Conservation (phyloP, 2,797 vertebrate species). For the Gobio occitaniae region DNA sequence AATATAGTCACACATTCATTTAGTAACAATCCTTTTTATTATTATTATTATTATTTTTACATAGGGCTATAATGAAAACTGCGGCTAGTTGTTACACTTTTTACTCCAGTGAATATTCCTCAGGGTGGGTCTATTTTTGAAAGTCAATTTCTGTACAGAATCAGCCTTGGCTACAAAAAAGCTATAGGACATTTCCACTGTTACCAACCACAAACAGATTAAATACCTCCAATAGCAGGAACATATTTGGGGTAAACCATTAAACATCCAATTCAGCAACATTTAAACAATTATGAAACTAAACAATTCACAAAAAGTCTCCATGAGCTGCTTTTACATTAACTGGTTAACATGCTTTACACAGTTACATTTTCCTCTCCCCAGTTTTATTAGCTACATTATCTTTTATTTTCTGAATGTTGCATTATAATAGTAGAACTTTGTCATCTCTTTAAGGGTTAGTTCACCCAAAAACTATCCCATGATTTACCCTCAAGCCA, state of each 20-base stretch:
- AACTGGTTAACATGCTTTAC: constrained; percentile 2
- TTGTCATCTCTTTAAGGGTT: neutral
- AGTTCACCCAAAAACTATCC: no score
- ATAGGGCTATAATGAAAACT: neutral
- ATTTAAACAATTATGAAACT: neutral
- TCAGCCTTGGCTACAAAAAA: neutral
- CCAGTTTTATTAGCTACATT: constrained; percentile 15
- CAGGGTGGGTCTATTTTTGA: neutral
- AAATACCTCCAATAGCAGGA: neutral
- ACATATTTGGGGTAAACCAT: neutral
- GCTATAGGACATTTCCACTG: neutral
- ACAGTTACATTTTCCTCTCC: constrained; percentile 12
- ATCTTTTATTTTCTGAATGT: constrained; percentile 19
- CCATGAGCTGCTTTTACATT: neutral
- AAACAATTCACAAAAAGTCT: neutral
- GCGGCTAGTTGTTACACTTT: neutral
- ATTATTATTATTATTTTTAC: neutral
- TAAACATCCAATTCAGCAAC: neutral
- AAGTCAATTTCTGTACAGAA: neutral
- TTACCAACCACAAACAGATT: neutral
- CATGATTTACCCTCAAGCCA: no score
- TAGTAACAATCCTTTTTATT: constrained; percentile 3
- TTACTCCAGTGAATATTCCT: neutral
- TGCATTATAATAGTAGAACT: neutral
- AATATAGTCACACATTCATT: neutral